Evolutionary conservation across 2,888 invertebrate species (phyloP).

Genomic region (Psylliodes chrysocephalus): DNA sequence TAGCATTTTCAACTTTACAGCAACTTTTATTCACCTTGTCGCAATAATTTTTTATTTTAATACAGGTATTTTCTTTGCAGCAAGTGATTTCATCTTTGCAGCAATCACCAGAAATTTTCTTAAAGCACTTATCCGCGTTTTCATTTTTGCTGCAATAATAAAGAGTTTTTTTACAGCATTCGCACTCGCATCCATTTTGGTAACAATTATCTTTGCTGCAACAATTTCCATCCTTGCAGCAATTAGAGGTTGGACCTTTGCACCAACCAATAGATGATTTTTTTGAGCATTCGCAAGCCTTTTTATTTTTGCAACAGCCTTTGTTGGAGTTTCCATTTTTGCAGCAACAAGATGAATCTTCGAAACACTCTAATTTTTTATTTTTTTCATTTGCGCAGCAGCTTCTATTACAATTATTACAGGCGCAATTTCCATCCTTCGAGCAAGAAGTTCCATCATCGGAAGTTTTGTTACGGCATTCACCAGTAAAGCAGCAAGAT

Average conservation of each 20-base stretch:
- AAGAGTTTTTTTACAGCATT: too few species aligned
- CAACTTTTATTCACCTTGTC: neutral
- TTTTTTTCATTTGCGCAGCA: too few species aligned
- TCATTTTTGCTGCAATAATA: too few species aligned
- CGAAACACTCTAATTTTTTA: too few species aligned
- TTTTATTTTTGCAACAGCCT: too few species aligned
- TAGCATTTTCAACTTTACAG: neutral
- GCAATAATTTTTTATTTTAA: neutral
- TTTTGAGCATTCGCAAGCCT: neutral
- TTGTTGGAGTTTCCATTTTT: too few species aligned
- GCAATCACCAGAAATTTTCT: neutral
- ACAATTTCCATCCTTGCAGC: too few species aligned
- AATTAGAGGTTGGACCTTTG: too few species aligned
- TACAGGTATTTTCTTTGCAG: neutral
- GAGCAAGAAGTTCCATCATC: too few species aligned
- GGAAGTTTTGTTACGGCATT: neutral
- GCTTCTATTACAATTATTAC: too few species aligned
- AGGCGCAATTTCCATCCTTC: neutral
- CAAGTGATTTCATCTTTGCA: neutral
- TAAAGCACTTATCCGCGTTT: neutral
- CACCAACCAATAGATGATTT: too few species aligned
- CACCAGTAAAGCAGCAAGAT: neutral
- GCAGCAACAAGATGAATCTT: too few species aligned
- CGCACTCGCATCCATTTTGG: neutral
- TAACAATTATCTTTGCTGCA: neutral